Evolutionary conservation across 2,113 vertebrate species (phyloP), one percentile per base, ranked within the genome.

Genomic region (Antigone vipio): DNA sequence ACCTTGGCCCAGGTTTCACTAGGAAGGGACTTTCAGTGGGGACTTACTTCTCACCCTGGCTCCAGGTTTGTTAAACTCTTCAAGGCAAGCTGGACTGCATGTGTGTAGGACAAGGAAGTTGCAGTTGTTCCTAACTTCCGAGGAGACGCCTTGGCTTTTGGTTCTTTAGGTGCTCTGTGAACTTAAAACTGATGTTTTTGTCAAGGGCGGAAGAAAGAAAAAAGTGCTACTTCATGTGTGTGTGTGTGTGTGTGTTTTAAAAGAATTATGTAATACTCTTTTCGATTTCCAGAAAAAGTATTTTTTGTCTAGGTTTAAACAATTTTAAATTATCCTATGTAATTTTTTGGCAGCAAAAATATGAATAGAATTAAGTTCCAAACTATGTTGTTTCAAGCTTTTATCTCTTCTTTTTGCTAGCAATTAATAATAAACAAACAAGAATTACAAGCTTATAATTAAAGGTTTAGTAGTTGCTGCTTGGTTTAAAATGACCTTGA

Each of bases 401-500:
- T 83, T 86, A 26, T 62, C 11, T 86, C 42, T 52, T 18, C 20
- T 42, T 85, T 88, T 77, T 76, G 5, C 40, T 91, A 71, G 69
- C 49, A 82, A 78, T 87, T 91, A 82, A 32, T 89, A 87, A 78
- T 59, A 89, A 93, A 78, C 67, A 89, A 92, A 81, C 52, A 94
- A 86, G 56, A 89, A 93, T 87, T 89, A 22, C 66, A 89, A 40
- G 30, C 80, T 87, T 96, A 21, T 82, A 93, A 88, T 92, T 85
- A 90, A 79, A 79, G 50, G 38, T 82, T 92, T 91, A 62, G 42
- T 85, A 79, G 42, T 82, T 79, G 32, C 45, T 85, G 49, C 42
- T 93, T 97, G 45, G 42, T 95, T 91, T 91, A 63, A 93, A 94
- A 95, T 95, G 74, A 89, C 92, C 91, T 87, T 96, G 92, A 95